A percentile compares a stretch with the other conserved stretches of the same genome.
phyloP scores from a whole-genome alignment of 2,888 invertebrate species.

The Eulithis testata region DNA sequence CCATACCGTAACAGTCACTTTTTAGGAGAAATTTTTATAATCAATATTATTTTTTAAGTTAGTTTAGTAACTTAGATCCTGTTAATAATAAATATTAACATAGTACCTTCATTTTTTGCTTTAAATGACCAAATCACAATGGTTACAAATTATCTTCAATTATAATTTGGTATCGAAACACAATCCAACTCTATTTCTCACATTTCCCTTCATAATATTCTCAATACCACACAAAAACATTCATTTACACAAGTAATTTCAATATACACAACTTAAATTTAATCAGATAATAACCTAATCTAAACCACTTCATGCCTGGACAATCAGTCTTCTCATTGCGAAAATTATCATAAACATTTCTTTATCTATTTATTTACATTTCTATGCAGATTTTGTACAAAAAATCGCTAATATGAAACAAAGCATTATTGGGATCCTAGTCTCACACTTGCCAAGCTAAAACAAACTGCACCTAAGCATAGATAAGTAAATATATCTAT shows the following conservation, averaged over 20 bases:
- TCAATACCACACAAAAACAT: constrained; percentile 47
- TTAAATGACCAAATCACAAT: constrained; percentile 1
- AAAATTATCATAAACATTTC: constrained; percentile 75
- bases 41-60: constrained; percentile 40
- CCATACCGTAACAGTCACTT: constrained; percentile 7
- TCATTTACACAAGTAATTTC: constrained; percentile 60
- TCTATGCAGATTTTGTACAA: constrained; percentile 57
- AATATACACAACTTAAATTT: constrained; percentile 73
- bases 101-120: neutral
- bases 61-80: constrained; percentile 31
- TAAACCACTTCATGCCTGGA: constrained; percentile 77
- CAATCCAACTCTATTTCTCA: constrained; percentile 15
- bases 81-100: constrained; percentile 5
- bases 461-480: neutral
- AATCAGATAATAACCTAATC: constrained; percentile 70
- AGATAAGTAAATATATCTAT: neutral
- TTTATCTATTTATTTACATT: constrained; percentile 66
- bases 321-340: constrained; percentile 84
- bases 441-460: neutral
- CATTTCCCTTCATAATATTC: constrained; percentile 12
- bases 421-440: constrained; percentile 6
- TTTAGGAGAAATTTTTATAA: constrained; percentile 27
- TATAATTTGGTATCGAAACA: constrained; percentile 9
- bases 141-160: constrained; percentile 9
- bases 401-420: constrained; percentile 39